Evolutionary conservation across 2,888 invertebrate genomes (phyloP).

Genomic region (Parnassius mnemosyne): DNA sequence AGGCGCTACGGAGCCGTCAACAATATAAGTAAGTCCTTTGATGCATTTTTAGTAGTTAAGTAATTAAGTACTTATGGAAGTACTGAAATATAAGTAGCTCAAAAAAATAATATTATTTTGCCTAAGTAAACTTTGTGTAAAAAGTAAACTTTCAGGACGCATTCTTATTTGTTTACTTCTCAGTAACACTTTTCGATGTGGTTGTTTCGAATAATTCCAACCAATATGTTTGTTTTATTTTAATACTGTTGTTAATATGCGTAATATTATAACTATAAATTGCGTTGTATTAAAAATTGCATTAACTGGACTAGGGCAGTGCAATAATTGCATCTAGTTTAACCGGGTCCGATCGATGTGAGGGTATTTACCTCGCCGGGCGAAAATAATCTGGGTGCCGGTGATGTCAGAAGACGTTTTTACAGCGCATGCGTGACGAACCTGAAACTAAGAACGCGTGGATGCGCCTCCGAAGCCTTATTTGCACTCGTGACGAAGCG

Average conservation of each 20-base stretch:
- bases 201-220: not conserved
- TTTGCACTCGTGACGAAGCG: constrained; percentile 38
- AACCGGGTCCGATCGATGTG: constrained; percentile 78
- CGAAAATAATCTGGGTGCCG: constrained; percentile 78
- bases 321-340: constrained; percentile 80
- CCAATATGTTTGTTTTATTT: not conserved
- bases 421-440: constrained; percentile 38
- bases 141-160: too few species aligned
- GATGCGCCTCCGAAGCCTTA: constrained; percentile 46
- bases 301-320: constrained; percentile 70
- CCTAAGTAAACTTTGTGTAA: too few species aligned
- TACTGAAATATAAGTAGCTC: too few species aligned
- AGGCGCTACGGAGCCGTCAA: too few species aligned
- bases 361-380: constrained; percentile 80
- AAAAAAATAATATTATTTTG: too few species aligned
- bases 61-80: too few species aligned
- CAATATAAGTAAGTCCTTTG: too few species aligned
- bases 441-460: constrained; percentile 44
- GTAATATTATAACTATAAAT: constrained; percentile 1
- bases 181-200: too few species aligned
- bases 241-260: not conserved
- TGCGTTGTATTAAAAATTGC: constrained; percentile 48
- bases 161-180: too few species aligned
- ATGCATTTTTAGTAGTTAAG: too few species aligned
- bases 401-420: constrained; percentile 70